A percentile compares a stretch with the other conserved stretches of the same genome.
phyloP scores from a whole-genome alignment of 2,888 invertebrate genomes.

The Coenonympha arcania region DNA sequence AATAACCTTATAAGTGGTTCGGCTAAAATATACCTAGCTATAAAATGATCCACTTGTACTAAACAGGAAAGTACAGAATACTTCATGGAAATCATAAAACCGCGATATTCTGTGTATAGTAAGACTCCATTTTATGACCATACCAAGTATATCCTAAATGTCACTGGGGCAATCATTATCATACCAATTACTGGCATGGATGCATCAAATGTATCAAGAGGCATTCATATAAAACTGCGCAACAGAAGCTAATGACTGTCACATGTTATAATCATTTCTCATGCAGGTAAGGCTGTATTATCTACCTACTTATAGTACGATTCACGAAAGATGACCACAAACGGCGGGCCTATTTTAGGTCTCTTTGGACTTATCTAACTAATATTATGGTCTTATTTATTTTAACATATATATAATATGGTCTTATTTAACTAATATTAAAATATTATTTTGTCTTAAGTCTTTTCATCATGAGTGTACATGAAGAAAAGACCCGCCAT shows the following conservation, averaged over 20 bases:
- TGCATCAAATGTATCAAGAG: neutral
- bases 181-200: neutral
- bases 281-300: no score
- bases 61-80: neutral
- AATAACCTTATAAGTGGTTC: no score
- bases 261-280: neutral
- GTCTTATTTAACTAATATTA: no score
- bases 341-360: no score
- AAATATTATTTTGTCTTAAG: no score
- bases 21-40: no score
- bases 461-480: no score
- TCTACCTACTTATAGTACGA: neutral
- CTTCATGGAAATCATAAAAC: neutral
- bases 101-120: neutral
- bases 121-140: neutral
- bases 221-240: neutral
- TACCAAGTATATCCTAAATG: constrained; percentile 7
- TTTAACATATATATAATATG: no score
- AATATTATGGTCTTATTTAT: no score
- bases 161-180: neutral
- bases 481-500: no score
- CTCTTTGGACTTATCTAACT: no score
- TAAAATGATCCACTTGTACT: neutral
- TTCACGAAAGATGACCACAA: no score
- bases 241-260: neutral